Base-by-base conservation (phyloP, 2,888 invertebrate species). In the Epiblema foenella region DNA sequence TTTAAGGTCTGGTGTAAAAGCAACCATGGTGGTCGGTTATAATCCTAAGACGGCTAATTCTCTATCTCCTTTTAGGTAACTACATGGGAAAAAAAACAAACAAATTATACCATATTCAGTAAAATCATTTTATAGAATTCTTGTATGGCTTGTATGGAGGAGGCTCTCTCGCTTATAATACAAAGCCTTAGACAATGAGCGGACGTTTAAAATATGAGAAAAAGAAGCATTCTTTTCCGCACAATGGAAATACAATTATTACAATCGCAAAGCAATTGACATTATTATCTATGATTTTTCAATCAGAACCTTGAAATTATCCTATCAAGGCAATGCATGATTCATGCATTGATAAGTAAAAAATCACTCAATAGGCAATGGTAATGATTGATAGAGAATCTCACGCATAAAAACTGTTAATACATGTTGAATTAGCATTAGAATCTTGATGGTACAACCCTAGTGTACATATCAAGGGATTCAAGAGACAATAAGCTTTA, bases 161-260 rank as follows among this genome's bases (percentile, higher is more conserved):
- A 15, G 15, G 37, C 29, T 68, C n/a, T n/a, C n/a, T n/a, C n/a
- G n/a, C n/a, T n/a, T n/a, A n/a, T n/a, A n/a, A n/a, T n/a, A n/a
- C n/a, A n/a, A n/a, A 54, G 58, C 62, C 67, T 66, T 78, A 82
- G 78, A 90, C 90, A 90, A 91, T 90, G 83, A 85, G 75, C 91
- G 91, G 89, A 89, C 85, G 87, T 86, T 77, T 75, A 77, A 82
- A 85, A 87, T 88, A 85, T 87, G 87, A 86, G 83, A 86, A 86
- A 83, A 83, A 80, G 77, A 79, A 80, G 81, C 81, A 78, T 76
- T 78, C 76, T 77, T 75, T 39, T 37, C n/a, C 62, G 20, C 59
- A 73, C 73, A 73, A 73, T 73, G 63, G 68, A 62, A 56, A 71
- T 68, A 57, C 51, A 73, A 75, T 79, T 75, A 78, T 78, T 77